A percentile compares a stretch with the other conserved stretches of the same genome.
These are phyloP conservation scores for Esox lucius DNA, from an alignment of 2,797 vertebrate species.

Conservation along the genomic window DNA sequence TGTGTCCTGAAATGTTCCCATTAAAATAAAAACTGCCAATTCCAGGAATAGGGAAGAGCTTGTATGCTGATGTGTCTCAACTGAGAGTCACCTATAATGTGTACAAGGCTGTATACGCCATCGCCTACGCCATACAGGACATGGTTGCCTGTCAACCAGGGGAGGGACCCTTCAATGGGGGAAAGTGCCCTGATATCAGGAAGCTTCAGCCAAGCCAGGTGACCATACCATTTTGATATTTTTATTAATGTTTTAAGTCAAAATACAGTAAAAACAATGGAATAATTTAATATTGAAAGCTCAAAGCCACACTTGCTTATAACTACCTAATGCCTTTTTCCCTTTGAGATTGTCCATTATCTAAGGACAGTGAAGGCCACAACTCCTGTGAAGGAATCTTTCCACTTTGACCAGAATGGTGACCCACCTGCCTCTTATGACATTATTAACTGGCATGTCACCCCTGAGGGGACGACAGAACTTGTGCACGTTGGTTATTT, in stretches of 20 bases:
- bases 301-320: neutral
- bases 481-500: constrained; percentile 58
- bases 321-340: neutral
- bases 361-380: constrained; percentile 55
- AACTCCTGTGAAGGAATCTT: constrained; percentile 54
- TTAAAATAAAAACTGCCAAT: neutral
- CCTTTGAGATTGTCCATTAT: constrained; percentile 46
- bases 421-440: constrained; percentile 53
- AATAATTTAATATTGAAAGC: neutral
- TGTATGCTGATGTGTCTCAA: constrained; percentile 54
- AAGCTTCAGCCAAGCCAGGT: constrained; percentile 48
- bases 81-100: constrained; percentile 59
- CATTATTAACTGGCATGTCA: constrained; percentile 63
- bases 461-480: constrained; percentile 31
- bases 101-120: constrained; percentile 60
- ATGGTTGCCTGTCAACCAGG: constrained; percentile 52
- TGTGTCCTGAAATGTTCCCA: neutral
- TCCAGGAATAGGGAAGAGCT: constrained; percentile 16
- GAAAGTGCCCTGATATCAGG: constrained; percentile 42
- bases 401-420: constrained; percentile 56
- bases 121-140: constrained; percentile 57
- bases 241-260: constrained; percentile 4
- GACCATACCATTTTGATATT: neutral
- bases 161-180: constrained; percentile 43
- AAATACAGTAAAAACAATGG: neutral